Conservation (phyloP, 2,888 invertebrate genomes). For the Shargacucullia verbasci region DNA sequence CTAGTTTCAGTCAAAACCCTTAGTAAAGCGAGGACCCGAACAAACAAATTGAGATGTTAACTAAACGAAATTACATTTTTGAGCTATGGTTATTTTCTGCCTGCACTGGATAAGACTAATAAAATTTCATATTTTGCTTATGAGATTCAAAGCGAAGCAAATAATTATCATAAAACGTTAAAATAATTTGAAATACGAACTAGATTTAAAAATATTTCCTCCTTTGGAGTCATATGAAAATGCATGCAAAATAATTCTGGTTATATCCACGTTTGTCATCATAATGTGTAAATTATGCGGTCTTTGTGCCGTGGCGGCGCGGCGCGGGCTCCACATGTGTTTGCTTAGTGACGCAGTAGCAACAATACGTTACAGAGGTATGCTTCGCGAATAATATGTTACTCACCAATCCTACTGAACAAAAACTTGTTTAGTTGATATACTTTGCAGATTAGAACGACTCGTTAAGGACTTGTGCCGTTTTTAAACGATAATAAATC, state of each 20-base stretch:
- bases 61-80: no score
- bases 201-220: no score
- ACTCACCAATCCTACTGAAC: constrained; percentile 43
- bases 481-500: constrained; percentile 36
- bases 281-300: constrained; percentile 43
- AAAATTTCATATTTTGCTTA: no score
- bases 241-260: constrained; percentile 19
- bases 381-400: constrained; percentile 53
- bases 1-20: no score
- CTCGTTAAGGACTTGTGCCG: constrained; percentile 26
- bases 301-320: constrained; percentile 46
- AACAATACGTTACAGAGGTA: constrained; percentile 53
- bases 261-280: constrained; percentile 28
- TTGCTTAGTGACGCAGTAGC: constrained; percentile 58
- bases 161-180: no score
- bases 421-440: constrained; percentile 53
- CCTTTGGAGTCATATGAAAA: not conserved
- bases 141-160: no score
- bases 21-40: no score
- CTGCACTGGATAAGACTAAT: no score
- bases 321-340: constrained; percentile 55
- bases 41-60: no score
- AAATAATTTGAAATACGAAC: no score
- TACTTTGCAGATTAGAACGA: constrained; percentile 36
- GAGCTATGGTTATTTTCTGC: no score